These are phyloP conservation scores for Mythimna pallens DNA, from an alignment of 2,888 invertebrate genomes.

Conservation along the genomic window DNA sequence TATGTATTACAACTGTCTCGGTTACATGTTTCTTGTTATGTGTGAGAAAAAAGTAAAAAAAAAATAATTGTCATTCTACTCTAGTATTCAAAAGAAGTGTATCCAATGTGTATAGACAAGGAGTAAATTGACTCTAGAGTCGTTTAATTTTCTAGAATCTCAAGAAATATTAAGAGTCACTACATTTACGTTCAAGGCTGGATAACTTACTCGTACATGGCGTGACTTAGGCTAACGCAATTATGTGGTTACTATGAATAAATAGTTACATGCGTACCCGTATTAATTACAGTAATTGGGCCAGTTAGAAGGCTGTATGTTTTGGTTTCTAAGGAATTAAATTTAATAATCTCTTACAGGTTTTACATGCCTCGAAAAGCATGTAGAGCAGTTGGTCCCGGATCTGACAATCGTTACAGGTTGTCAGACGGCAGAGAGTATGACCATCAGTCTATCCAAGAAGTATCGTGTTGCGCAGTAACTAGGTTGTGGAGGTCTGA, in stretches of 20 bases:
- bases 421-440: too few species aligned
- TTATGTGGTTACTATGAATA: conserved; percentile 43
- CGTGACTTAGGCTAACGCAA: conserved; percentile 48
- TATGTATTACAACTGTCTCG: too few species aligned
- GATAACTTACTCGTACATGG: conserved; percentile 29
- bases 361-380: background rate
- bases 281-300: conserved; percentile 26
- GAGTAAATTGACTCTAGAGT: background rate
- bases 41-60: too few species aligned
- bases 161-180: conserved; percentile 10
- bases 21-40: too few species aligned
- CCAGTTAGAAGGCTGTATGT: conserved; percentile 23
- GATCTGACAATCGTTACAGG: too few species aligned
- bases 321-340: conserved; percentile 6
- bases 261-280: conserved; percentile 33
- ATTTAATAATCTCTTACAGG: background rate
- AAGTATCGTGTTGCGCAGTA: too few species aligned
- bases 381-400: too few species aligned
- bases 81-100: too few species aligned
- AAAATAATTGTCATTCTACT: too few species aligned
- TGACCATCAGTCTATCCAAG: too few species aligned
- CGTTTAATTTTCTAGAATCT: conserved; percentile 8
- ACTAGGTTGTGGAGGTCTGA: too few species aligned
- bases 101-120: too few species aligned
- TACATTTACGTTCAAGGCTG: conserved; percentile 38